phyloP scores from a whole-genome alignment of 2,797 vertebrate genomes.

The Melanotaenia pygmaea region DNA sequence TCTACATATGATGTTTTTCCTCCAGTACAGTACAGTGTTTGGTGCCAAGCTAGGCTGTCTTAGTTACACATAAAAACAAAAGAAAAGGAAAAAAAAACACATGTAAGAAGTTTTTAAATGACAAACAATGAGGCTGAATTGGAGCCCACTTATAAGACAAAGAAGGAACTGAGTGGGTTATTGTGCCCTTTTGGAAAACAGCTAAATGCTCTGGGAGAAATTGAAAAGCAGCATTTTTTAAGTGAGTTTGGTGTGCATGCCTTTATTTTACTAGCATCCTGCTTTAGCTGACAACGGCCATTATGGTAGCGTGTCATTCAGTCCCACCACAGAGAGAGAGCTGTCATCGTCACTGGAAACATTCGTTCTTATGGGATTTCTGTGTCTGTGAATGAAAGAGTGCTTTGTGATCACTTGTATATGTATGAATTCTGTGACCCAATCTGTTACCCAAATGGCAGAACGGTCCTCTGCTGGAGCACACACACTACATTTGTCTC shows the following conservation, averaged over 20 bases:
- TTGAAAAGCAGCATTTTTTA: constrained; percentile 26
- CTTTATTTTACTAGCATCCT: constrained; percentile 14
- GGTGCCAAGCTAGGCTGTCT: background rate
- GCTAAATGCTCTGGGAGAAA: background rate
- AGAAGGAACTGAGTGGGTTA: constrained; percentile 34
- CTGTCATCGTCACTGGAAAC: constrained; percentile 27
- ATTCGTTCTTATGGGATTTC: background rate
- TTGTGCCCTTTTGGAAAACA: constrained; percentile 27
- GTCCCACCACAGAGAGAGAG: constrained; percentile 33
- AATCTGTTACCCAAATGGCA: constrained; percentile 26
- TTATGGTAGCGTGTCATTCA: constrained; percentile 51
- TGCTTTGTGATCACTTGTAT: constrained; percentile 23
- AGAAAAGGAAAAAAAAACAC: background rate
- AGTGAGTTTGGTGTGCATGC: constrained; percentile 6
- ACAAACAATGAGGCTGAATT: constrained; percentile 6
- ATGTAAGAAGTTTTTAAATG: background rate
- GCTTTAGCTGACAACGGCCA: constrained; percentile 47
- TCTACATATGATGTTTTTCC: background rate
- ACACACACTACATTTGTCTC: constrained; percentile 26
- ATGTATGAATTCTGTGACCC: constrained; percentile 13
- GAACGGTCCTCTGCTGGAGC: constrained; percentile 5
- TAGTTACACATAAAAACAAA: background rate
- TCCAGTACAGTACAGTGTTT: background rate
- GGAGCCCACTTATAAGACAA: constrained; percentile 19
- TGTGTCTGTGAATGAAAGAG: background rate